phyloP scores from a whole-genome alignment of 2,888 invertebrate genomes.

The Sminthurinus aureus region DNA sequence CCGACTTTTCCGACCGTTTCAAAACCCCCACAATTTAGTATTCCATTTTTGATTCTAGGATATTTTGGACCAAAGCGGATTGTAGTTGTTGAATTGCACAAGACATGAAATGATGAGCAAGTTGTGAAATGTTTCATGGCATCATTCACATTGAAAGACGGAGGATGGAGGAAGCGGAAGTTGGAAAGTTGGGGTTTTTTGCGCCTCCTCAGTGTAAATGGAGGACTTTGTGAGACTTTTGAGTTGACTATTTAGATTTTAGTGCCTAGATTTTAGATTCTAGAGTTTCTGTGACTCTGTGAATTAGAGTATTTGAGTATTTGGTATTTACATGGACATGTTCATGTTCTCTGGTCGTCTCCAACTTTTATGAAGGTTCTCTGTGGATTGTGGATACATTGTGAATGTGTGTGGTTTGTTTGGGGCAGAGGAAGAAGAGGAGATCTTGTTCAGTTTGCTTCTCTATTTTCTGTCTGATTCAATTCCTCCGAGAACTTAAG shows the following conservation, averaged over 20 bases:
- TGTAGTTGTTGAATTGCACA: not conserved
- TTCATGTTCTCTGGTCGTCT: not conserved
- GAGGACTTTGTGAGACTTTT: too few relatives aligned
- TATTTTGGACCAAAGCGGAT: too few relatives aligned
- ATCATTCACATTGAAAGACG: not conserved
- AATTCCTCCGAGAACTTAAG: constrained; percentile 15
- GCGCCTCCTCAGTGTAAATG: too few relatives aligned
- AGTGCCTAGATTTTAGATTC: too few relatives aligned
- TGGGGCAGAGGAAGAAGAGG: not conserved
- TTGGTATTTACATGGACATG: too few relatives aligned
- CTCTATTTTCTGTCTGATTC: not conserved
- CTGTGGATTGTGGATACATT: not conserved
- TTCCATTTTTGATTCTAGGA: too few relatives aligned
- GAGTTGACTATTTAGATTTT: too few relatives aligned
- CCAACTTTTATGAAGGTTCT: constrained; percentile 31
- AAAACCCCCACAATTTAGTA: too few relatives aligned
- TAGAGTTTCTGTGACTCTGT: too few relatives aligned
- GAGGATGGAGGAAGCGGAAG: not conserved
- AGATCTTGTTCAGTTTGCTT: not conserved
- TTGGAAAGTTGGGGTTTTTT: not conserved
- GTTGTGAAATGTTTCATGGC: not conserved
- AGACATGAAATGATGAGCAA: too few relatives aligned
- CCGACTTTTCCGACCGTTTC: too few relatives aligned
- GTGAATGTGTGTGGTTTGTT: not conserved
- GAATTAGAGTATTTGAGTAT: too few relatives aligned